Evolutionary conservation across 1,140 invertebrate genomes (phyloP), one percentile per base, ranked within the genome.

Genomic region (Nephotettix cincticeps): DNA sequence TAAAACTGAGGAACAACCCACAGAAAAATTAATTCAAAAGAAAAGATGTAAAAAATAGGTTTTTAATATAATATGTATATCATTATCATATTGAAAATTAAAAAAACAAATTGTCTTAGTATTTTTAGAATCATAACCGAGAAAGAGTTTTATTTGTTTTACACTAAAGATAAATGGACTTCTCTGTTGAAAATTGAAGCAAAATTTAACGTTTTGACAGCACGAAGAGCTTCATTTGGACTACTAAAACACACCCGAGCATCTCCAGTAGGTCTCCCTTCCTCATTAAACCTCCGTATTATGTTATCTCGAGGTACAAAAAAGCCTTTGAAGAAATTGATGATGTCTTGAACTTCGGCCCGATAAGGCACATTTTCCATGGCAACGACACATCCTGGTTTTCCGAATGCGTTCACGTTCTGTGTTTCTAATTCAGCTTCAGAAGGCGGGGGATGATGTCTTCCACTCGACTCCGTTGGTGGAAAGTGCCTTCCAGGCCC

Each of bases 281-380:
- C 88, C 29, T 94, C 92, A 78, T 94, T 93, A 79, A 91, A 96
- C 0, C 93, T 83, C 29, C 93, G 78, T 69, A 95, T 92, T 1
- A 96, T 88, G 74, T 94, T 90, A 71, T 93, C 88, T 0, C 89
- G 84, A 11, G 87, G 86, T 0, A 93, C 78, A 54, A 90, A 86
- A 74, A 89, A 95, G 21, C 90, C 91, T 0, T 86, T 80, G 76
- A 98, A 96, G 78, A 96, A 96, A 0, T 89, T 84, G 47, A 97
- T 83, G 67, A 98, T 95, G 72, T 98, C 95, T 63, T 93, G 90
- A 11, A 95, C 89, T 4, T 88, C 87, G 0, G 94, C 93, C 69
- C 91, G 88, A 79, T 91, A 96, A 0, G 94, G 94, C 0, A 97
- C 88, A 80, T 97, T 97, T 76, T 92, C 89, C 75, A 95, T 82